Evolutionary conservation across 2,888 invertebrate species (phyloP).

Genomic region (Hypomecis punctinalis): DNA sequence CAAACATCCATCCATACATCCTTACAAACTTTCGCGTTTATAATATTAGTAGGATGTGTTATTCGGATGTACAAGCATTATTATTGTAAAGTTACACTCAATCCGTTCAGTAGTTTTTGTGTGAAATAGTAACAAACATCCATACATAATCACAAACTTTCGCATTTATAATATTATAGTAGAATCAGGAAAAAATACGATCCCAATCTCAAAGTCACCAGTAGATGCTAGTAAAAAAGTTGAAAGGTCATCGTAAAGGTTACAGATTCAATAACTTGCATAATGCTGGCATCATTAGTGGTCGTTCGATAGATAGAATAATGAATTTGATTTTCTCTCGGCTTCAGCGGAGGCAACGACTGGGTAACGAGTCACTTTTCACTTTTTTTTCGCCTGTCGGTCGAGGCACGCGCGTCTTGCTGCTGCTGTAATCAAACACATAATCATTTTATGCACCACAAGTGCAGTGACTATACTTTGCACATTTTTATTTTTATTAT

Average conservation of each 20-base stretch:
- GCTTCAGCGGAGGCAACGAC: constrained; percentile 62
- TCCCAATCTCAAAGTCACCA: neutral
- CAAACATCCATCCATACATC: too few species aligned
- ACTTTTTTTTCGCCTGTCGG: constrained; percentile 80
- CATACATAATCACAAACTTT: too few species aligned
- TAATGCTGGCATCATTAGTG: constrained; percentile 50
- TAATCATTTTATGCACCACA: constrained; percentile 61
- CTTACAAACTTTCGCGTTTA: too few species aligned
- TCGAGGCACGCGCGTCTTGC: constrained; percentile 69
- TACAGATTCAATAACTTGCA: constrained; percentile 36
- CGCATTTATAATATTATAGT: too few species aligned
- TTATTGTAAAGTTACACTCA: too few species aligned
- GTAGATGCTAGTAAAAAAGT: constrained; percentile 5
- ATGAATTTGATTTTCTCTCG: constrained; percentile 75
- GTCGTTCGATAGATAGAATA: constrained; percentile 57
- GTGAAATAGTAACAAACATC: too few species aligned
- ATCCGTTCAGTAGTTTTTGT: too few species aligned
- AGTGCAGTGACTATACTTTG: constrained; percentile 54
- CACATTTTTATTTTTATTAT: constrained; percentile 58
- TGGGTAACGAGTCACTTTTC: constrained; percentile 68
- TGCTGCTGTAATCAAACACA: constrained; percentile 59
- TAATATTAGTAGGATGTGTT: too few species aligned
- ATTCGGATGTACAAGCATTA: too few species aligned
- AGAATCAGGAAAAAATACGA: neutral
- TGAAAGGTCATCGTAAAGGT: constrained; percentile 32